Percentiles rank a stretch among this genome's conserved stretches.
These are phyloP conservation scores for Cynodonichthys magdalenae DNA, from an alignment of 2,797 vertebrate species.

Conservation along the genomic window DNA sequence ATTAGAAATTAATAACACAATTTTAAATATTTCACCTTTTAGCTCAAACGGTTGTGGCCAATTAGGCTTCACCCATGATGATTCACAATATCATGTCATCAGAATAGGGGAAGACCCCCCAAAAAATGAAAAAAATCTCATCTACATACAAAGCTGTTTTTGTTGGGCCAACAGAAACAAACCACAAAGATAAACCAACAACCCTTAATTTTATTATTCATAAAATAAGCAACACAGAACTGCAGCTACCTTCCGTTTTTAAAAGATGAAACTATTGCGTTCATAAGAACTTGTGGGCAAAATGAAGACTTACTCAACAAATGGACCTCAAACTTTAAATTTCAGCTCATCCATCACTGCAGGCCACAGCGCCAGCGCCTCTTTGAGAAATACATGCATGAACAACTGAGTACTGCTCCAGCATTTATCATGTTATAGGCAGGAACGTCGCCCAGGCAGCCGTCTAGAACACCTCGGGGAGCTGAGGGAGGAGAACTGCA, in stretches of 20 bases:
- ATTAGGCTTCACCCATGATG: not conserved
- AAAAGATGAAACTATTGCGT: conserved; percentile 22
- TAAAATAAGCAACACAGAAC: not conserved
- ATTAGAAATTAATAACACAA: not conserved
- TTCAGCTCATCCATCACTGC: conserved; percentile 72
- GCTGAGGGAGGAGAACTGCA: conserved; percentile 41
- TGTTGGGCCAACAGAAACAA: no score
- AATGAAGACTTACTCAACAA: conserved; percentile 65
- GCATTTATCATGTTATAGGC: conserved; percentile 66
- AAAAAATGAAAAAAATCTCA: no score
- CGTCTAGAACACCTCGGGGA: conserved; percentile 21
- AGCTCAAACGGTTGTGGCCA: not conserved
- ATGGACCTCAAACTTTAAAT: conserved; percentile 56
- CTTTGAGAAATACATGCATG: conserved; percentile 61
- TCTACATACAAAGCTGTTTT: no score
- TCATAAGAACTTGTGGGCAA: conserved; percentile 23
- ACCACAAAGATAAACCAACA: no score
- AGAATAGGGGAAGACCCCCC: no score
- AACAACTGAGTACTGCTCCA: conserved; percentile 35
- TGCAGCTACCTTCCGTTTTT: not conserved
- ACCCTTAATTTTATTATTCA: no score
- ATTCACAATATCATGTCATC: not conserved
- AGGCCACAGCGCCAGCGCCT: conserved; percentile 33
- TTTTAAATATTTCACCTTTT: not conserved
- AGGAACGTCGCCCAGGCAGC: conserved; percentile 21